Percentiles rank a stretch among this genome's conserved stretches.
Evolutionary conservation across 2,113 vertebrate species (phyloP).

Genomic region (Pseudorectes ferrugineus): DNA sequence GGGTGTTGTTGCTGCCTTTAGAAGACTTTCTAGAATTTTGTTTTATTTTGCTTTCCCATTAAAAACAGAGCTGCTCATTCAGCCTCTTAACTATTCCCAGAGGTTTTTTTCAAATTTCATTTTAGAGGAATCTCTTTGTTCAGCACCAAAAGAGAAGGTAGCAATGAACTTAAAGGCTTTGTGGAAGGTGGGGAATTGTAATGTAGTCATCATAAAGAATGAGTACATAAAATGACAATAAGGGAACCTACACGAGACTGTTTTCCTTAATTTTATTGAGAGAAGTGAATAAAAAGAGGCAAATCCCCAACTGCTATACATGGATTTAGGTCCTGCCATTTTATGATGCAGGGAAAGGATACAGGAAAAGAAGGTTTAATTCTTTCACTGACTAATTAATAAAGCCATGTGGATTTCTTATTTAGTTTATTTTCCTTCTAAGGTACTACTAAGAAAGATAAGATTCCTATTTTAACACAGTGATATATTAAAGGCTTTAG

Average conservation of each 20-base stretch:
- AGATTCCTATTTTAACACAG: background rate
- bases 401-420: background rate
- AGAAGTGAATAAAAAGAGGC: background rate
- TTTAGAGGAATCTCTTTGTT: background rate
- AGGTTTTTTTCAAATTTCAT: background rate
- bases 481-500: background rate
- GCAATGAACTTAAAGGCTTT: rapidly evolving
- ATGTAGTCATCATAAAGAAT: background rate
- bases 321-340: background rate
- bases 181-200: background rate
- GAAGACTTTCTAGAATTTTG: background rate
- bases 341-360: background rate
- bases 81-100: background rate
- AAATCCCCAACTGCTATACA: background rate
- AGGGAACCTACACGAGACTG: background rate
- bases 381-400: background rate
- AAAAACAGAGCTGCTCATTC: background rate
- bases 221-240: background rate
- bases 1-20: background rate
- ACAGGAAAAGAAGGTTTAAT: background rate
- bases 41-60: background rate
- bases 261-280: background rate
- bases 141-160: background rate
- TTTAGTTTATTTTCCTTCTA: background rate
- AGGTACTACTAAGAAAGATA: background rate